phyloP scores from a whole-genome alignment of 2,113 vertebrate genomes.

The Ceyx cyanopectus region DNA sequence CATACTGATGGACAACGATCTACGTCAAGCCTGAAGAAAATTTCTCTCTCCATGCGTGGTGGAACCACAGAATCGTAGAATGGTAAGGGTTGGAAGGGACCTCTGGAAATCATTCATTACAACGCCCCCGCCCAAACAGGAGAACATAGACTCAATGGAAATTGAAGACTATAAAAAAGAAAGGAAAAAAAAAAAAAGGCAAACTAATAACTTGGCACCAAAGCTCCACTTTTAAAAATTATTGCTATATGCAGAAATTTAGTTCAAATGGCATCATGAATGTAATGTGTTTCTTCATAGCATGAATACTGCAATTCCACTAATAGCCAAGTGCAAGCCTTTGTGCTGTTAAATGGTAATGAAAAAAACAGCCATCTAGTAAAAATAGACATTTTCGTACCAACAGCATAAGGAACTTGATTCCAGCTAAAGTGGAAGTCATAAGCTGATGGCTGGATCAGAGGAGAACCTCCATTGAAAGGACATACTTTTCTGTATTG shows the following conservation, averaged over 20 bases:
- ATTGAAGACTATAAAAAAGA: neutral
- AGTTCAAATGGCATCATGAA: neutral
- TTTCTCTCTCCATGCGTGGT: neutral
- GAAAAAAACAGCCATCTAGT: neutral
- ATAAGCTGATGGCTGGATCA: slow-evolving; percentile 92
- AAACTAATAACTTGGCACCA: neutral
- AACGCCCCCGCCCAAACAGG: too few relatives aligned
- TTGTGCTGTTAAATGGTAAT: neutral
- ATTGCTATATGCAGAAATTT: neutral
- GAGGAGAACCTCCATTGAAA: slow-evolving; percentile 91
- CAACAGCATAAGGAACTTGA: slow-evolving; percentile 95
- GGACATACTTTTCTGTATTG: slow-evolving; percentile 96
- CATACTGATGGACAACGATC: neutral
- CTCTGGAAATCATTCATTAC: too few relatives aligned
- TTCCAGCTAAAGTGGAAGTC: slow-evolving; percentile 99
- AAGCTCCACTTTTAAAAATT: neutral
- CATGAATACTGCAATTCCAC: neutral
- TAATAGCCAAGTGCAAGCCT: neutral
- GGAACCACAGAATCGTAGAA: neutral
- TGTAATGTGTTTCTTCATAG: neutral
- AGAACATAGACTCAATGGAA: neutral
- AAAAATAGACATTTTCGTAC: slow-evolving; percentile 76
- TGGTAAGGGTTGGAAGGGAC: too few relatives aligned
- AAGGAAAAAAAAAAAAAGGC: neutral
- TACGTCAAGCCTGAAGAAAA: neutral